Evolutionary conservation across 2,797 vertebrate genomes (phyloP), one percentile per base, ranked within the genome.

Genomic region (Poeciliopsis paucimaculata): DNA sequence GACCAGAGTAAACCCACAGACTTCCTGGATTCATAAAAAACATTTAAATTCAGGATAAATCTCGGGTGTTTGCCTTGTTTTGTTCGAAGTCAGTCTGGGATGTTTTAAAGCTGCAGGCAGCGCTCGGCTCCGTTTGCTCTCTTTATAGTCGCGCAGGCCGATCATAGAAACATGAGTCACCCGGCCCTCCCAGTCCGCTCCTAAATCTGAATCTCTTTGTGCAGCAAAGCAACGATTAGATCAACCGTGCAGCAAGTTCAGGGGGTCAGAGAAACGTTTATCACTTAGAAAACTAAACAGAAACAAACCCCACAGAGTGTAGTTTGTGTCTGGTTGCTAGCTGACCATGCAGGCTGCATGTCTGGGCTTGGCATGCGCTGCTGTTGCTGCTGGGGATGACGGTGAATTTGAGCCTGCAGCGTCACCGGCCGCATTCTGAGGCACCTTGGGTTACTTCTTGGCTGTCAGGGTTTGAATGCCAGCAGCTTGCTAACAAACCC

Each of bases 151-250:
- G 91, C 85, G 84, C 83, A 84, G 87, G 91, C 93, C 47, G 73
- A 89, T 94, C 93, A 94, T 94, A 93, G 94, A 93, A 95, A 91
- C 93, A 95, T 94, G 94, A 95, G 92, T 94, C 94, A 94, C 91
- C 90, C 87, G 89, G 93, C 88, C 90, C 93, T 92, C 92, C 93
- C 92, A 91, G 93, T 82, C 87, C 89, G 85, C 74, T 90, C 83
- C 90, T 89, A 84, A 92, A 90, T 92, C 83, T 90, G 87, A 94
- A 89, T 89, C 81, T 89, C 93, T 93, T 93, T 93, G 89, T 91
- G 80, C 77, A 77, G 82, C 83, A 81, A 89, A 91, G 70, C 77
- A 86, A 77, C 88, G 89, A 91, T 91, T 88, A 89, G 87, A 90
- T 91, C 77, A 77, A 84, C 81, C 79, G 84, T 90, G 75, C 72